Conservation (phyloP, 2,113 vertebrate species). For the Nannospalax galili region DNA sequence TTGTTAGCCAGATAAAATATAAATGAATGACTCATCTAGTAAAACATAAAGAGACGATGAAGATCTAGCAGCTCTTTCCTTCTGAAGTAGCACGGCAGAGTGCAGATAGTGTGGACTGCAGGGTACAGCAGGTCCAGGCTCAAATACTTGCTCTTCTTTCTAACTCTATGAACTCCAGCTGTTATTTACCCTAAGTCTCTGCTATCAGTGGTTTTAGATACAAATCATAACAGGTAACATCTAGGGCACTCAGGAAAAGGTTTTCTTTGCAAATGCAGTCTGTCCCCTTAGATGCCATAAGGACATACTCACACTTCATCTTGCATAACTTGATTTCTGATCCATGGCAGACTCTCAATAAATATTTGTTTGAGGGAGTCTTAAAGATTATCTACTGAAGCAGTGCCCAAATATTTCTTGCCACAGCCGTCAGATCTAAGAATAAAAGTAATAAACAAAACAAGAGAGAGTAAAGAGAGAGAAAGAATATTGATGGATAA, state of each 20-base stretch:
- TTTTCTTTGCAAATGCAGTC: background rate
- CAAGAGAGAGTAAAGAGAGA: too few species aligned
- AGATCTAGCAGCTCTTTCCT: background rate
- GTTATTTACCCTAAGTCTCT: background rate
- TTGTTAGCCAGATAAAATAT: constrained; percentile 9
- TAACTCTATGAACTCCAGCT: background rate
- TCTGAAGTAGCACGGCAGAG: background rate
- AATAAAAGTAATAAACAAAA: background rate
- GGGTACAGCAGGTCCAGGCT: background rate
- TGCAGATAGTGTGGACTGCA: background rate
- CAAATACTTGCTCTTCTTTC: background rate
- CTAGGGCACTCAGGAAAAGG: background rate
- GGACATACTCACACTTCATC: background rate
- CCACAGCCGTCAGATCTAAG: background rate
- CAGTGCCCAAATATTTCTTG: background rate
- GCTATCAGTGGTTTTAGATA: background rate
- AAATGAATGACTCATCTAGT: background rate
- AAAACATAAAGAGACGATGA: background rate
- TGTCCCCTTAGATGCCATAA: background rate
- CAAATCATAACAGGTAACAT: background rate
- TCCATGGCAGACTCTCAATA: background rate
- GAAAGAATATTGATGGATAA: background rate
- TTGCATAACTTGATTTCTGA: background rate
- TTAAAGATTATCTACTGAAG: background rate
- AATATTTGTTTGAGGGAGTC: background rate